phyloP scores from a whole-genome alignment of 2,888 invertebrate species.

The Herminia tarsipennalis region DNA sequence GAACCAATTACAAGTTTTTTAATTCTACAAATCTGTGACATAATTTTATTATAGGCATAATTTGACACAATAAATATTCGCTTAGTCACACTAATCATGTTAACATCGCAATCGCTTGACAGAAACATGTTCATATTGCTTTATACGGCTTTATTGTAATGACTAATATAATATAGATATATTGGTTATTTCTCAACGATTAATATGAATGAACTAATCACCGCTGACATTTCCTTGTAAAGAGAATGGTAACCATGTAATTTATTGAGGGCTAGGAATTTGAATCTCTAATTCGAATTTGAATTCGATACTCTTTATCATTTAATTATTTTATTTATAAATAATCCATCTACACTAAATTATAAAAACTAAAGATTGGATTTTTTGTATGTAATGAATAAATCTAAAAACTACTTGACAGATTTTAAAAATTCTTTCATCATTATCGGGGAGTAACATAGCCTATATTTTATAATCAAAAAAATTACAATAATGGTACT shows the following conservation, averaged over 20 bases:
- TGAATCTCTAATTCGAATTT: too few relatives aligned
- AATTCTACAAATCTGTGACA: background rate
- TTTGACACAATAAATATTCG: constrained; percentile 8
- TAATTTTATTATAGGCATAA: background rate
- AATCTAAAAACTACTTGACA: too few relatives aligned
- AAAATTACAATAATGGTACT: too few relatives aligned
- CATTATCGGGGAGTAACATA: too few relatives aligned
- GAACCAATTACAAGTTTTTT: background rate
- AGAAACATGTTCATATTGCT: constrained; percentile 4
- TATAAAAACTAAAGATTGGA: too few relatives aligned
- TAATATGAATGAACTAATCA: constrained; percentile 31
- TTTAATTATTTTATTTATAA: too few relatives aligned
- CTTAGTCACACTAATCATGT: constrained; percentile 26
- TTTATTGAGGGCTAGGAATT: too few relatives aligned
- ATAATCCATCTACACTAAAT: too few relatives aligned
- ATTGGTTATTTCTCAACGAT: constrained; percentile 20
- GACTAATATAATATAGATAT: constrained; percentile 8
- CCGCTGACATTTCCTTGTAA: constrained; percentile 29
- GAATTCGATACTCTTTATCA: too few relatives aligned
- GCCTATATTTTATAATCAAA: too few relatives aligned
- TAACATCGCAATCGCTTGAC: constrained; percentile 2
- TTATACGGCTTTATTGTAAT: constrained; percentile 16
- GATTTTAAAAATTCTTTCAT: too few relatives aligned
- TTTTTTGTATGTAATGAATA: too few relatives aligned
- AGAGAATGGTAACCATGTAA: constrained; percentile 6